These are phyloP conservation scores for Melanotaenia nigrans DNA, from an alignment of 2,797 vertebrate genomes.

Conservation along the genomic window DNA sequence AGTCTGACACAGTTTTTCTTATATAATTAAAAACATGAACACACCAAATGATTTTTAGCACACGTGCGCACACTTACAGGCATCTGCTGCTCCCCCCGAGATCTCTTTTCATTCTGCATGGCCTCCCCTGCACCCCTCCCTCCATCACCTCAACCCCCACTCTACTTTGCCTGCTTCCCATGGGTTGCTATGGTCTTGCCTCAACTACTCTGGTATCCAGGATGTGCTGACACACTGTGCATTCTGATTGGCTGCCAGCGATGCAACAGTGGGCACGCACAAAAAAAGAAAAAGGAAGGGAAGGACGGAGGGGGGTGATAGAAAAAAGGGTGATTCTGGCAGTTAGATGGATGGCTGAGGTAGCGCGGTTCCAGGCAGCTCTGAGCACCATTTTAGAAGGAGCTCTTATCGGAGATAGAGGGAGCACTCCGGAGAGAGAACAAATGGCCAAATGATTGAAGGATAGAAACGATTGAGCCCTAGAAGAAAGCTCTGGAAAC, in stretches of 20 bases:
- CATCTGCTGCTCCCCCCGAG: slow-evolving; percentile 24
- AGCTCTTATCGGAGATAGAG: slow-evolving; percentile 35
- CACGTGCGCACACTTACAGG: background rate
- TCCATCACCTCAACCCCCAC: slow-evolving; percentile 27
- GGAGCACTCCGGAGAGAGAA: background rate
- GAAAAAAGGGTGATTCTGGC: slow-evolving; percentile 62
- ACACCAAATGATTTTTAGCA: background rate
- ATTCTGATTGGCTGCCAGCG: slow-evolving; percentile 78
- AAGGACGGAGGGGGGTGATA: slow-evolving; percentile 33
- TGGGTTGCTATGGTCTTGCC: slow-evolving; percentile 74
- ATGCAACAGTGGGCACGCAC: slow-evolving; percentile 55
- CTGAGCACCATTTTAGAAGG: slow-evolving; percentile 66
- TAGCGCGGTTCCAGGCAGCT: slow-evolving; percentile 60
- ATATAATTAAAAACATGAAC: background rate
- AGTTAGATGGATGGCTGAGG: slow-evolving; percentile 71
- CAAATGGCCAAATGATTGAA: slow-evolving; percentile 3
- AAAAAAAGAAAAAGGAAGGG: slow-evolving; percentile 25
- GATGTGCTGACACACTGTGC: slow-evolving; percentile 73
- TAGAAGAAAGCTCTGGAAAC: slow-evolving; percentile 34
- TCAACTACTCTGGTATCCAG: slow-evolving; percentile 82
- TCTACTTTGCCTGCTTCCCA: slow-evolving; percentile 38
- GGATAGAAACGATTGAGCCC: slow-evolving; percentile 11
- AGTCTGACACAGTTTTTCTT: no score
- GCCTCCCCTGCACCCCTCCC: slow-evolving; percentile 32
- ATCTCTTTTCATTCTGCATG: slow-evolving; percentile 60